These are phyloP conservation scores for Brachyistius frenatus DNA, from an alignment of 2,113 vertebrate genomes.

Conservation along the genomic window DNA sequence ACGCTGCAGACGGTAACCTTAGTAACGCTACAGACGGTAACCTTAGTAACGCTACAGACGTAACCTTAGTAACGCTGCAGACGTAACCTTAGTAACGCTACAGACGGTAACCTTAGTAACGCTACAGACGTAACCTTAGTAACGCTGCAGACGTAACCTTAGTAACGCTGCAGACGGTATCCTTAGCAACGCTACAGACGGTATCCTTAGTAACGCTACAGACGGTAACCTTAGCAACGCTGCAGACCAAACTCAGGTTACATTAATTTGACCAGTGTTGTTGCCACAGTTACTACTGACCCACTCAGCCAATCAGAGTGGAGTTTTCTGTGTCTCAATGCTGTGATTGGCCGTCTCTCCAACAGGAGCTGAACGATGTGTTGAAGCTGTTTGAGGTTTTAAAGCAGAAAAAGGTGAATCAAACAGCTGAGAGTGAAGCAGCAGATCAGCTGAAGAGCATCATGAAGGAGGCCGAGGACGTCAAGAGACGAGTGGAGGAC, in stretches of 20 bases:
- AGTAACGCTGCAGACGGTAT: too few species aligned
- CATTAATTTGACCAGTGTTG: too few species aligned
- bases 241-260: too few species aligned
- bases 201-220: too few species aligned
- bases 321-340: neutral
- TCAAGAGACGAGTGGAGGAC: slow-evolving; percentile 82
- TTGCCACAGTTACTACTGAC: too few species aligned
- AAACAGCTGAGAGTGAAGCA: slow-evolving; percentile 61
- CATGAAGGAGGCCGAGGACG: slow-evolving; percentile 78
- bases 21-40: slow-evolving; percentile 59
- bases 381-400: slow-evolving; percentile 79
- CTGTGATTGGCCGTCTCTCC: neutral
- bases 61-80: slow-evolving; percentile 29
- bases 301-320: too few species aligned
- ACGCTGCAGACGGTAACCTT: too few species aligned
- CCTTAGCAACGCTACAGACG: too few species aligned
- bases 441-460: slow-evolving; percentile 82
- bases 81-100: slow-evolving; percentile 49
- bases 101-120: too few species aligned
- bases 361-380: slow-evolving; percentile 82
- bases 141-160: slow-evolving; percentile 63
- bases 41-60: neutral
- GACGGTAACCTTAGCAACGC: too few species aligned
- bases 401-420: slow-evolving; percentile 72
- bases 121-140: too few species aligned